These are phyloP conservation scores for Dendrocopos noguchii DNA, from an alignment of 2,113 vertebrate genomes.

Conservation along the genomic window DNA sequence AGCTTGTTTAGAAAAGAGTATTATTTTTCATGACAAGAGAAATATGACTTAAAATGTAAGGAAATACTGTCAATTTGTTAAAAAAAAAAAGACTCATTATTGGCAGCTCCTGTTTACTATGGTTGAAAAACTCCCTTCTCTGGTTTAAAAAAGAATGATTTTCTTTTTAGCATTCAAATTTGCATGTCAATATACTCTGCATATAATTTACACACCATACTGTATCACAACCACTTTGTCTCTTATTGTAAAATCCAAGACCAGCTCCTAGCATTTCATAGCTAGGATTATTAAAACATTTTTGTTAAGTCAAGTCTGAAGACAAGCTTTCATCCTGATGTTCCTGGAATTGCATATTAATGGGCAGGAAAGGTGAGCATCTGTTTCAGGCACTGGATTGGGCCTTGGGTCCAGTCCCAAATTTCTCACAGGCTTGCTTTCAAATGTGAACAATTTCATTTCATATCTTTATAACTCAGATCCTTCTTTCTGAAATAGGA, in stretches of 20 bases:
- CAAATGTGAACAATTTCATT: background rate
- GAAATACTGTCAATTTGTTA: conserved; percentile 8
- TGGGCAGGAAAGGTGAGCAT: background rate
- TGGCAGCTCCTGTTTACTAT: background rate
- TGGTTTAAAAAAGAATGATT: conserved; percentile 46
- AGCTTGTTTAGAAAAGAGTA: background rate
- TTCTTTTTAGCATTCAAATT: conserved; percentile 52
- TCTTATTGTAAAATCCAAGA: conserved; percentile 52
- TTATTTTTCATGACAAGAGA: background rate
- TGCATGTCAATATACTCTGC: conserved; percentile 60
- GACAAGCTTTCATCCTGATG: conserved; percentile 31
- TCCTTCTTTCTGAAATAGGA: background rate
- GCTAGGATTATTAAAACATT: conserved; percentile 60
- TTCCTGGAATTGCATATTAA: conserved; percentile 11
- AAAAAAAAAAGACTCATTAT: background rate
- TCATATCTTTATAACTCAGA: background rate
- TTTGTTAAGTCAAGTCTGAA: conserved; percentile 58
- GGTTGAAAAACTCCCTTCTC: conserved; percentile 2
- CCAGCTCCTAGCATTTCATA: conserved; percentile 35
- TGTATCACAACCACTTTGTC: conserved; percentile 18
- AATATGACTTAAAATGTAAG: background rate
- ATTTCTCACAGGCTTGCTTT: background rate
- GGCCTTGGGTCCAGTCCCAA: background rate
- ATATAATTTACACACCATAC: conserved; percentile 58
- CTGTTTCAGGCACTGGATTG: background rate